Evolutionary conservation across 2,797 vertebrate species (phyloP), one percentile per base, ranked within the genome.

Genomic region (Choloepus didactylus): DNA sequence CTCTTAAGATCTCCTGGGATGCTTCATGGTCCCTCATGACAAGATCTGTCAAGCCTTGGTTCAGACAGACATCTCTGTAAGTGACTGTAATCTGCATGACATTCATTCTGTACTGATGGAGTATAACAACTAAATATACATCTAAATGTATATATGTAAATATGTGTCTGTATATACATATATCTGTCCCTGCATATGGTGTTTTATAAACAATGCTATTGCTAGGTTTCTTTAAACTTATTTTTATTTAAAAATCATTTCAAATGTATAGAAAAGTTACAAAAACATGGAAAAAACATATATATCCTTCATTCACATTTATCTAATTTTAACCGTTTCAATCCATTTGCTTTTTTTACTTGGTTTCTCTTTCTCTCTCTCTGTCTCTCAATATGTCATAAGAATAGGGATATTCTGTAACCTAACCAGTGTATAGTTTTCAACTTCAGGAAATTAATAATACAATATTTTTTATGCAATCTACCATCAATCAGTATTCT

Each of bases 241-340:
- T 27, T 83, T 79, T 80, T 60, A 67, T 41, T 83, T 87, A 23
- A 87, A 90, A 91, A 91, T 23, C 1, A 67, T n/a, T 54, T 79
- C 16, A 77, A 59, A 87, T 7, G 35, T 73, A 35, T 14, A 46
- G n/a, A 41, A 54, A 62, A 88, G 4, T 69, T 93, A 46, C 46
- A 88, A 87, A 88, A 83, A 70, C 29, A 54, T 60, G 38, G n/a
- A 51, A 25, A 80, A 31, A 31, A 19, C 6, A n/a, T 49, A 44
- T 73, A 67, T 75, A 44, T 54, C 18, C 6, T 66, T 79, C 41
- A 9, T n/a, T 29, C 12, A 51, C 16, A 62, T 89, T 92, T 1
- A 60, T 29, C 6, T 69, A 5, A 81, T 87, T 92, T 72, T 25
- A 67, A 46, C 10, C 25, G 51, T 85, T 72, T 25, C 66, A 70